Evolutionary conservation across 2,113 vertebrate genomes (phyloP).

Genomic region (Mus musculus): DNA sequence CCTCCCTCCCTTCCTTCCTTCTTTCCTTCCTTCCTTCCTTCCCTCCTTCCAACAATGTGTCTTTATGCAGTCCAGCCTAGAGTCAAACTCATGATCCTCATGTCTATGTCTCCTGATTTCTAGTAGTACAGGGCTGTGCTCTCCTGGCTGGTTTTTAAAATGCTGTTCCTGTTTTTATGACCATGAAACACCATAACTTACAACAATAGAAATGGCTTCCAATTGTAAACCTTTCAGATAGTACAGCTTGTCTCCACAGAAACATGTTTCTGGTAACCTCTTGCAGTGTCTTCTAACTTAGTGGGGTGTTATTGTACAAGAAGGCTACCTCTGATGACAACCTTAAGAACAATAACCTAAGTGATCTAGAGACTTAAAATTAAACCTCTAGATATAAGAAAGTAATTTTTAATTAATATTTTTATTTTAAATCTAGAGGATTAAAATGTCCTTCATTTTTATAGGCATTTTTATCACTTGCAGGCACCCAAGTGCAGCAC

Average conservation of each 20-base stretch:
- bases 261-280: neutral
- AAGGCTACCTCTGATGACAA: neutral
- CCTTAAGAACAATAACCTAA: slow-evolving; percentile 41
- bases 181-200: slow-evolving; percentile 8
- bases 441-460: neutral
- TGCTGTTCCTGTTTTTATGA: slow-evolving; percentile 32
- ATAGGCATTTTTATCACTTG: slow-evolving; percentile 6
- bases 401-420: neutral
- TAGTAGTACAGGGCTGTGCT: neutral
- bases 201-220: neutral
- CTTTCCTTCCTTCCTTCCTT: neutral
- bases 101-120: neutral
- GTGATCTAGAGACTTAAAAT: slow-evolving; percentile 51
- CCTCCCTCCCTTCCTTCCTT: too few relatives aligned
- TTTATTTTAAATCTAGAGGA: neutral
- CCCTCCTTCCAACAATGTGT: neutral
- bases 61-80: neutral
- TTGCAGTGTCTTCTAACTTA: neutral
- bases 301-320: neutral
- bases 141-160: neutral
- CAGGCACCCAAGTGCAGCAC: neutral
- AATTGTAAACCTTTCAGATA: neutral
- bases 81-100: neutral
- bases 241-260: neutral
- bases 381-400: neutral